Percentiles rank a stretch among this genome's conserved stretches.
Conservation (phyloP, 2,888 invertebrate species). For the Osmoderma eremita region DNA sequence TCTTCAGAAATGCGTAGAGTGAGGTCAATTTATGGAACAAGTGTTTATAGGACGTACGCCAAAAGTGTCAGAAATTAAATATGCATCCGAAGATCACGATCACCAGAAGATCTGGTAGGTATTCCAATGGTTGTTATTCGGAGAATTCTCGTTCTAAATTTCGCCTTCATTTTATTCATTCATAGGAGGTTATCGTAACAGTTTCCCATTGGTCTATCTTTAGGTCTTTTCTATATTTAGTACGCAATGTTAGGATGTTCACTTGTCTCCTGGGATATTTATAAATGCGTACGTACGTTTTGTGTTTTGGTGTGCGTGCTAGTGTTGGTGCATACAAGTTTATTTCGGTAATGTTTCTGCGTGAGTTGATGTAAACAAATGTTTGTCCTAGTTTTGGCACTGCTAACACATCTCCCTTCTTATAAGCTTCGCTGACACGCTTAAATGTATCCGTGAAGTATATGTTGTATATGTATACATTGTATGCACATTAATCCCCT, state of each 20-base stretch:
- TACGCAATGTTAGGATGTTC: slow-evolving; percentile 9
- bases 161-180: slow-evolving; percentile 21
- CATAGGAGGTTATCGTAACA: slow-evolving; percentile 30
- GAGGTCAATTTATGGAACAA: no score
- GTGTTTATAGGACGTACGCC: no score
- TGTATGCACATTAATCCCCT: background rate
- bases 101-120: background rate
- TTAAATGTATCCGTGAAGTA: background rate
- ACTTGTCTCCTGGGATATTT: slow-evolving; percentile 29
- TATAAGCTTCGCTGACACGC: background rate
- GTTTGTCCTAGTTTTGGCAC: slow-evolving; percentile 34
- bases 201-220: slow-evolving; percentile 34
- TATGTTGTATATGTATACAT: no score
- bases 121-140: background rate
- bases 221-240: slow-evolving; percentile 34
- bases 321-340: slow-evolving; percentile 24
- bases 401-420: slow-evolving; percentile 22
- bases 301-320: background rate
- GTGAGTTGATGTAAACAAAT: slow-evolving; percentile 32
- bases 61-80: background rate
- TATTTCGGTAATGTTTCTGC: slow-evolving; percentile 32
- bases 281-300: background rate
- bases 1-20: no score
- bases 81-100: background rate
- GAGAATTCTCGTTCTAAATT: background rate